Percentiles rank a stretch among this genome's conserved stretches.
These are phyloP conservation scores for Acholoe squamosa DNA, from an alignment of 2,888 invertebrate genomes.

Conservation along the genomic window DNA sequence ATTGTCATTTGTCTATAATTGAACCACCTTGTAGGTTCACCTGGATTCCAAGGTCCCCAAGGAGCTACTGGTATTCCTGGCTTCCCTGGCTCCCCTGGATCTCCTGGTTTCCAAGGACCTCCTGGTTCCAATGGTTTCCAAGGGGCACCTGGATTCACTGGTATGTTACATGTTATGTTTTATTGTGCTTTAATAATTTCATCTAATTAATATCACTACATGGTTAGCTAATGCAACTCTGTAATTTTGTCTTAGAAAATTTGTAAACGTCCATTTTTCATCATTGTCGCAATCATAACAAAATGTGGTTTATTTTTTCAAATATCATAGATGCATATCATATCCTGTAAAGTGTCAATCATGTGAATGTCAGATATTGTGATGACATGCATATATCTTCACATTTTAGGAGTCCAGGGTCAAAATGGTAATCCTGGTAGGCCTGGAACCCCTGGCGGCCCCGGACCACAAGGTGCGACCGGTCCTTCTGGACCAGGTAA, in stretches of 20 bases:
- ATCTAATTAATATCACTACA: too few species aligned
- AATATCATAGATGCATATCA: too few species aligned
- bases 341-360: too few species aligned
- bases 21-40: constrained; percentile 19
- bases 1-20: too few species aligned
- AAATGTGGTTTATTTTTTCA: too few species aligned
- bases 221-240: too few species aligned
- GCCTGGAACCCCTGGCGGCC: constrained; percentile 44
- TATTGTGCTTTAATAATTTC: too few species aligned
- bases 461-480: constrained; percentile 29
- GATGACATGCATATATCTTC: background rate
- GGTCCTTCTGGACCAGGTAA: constrained; percentile 31
- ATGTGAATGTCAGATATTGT: too few species aligned
- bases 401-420: constrained; percentile 35
- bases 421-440: constrained; percentile 31
- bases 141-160: constrained; percentile 55
- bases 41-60: constrained; percentile 50
- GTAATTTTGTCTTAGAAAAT: too few species aligned
- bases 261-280: too few species aligned
- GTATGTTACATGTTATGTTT: constrained; percentile 32
- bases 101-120: constrained; percentile 19
- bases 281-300: too few species aligned
- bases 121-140: constrained; percentile 59
- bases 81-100: constrained; percentile 56
- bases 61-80: constrained; percentile 58